Evolutionary conservation across 2,888 invertebrate species (phyloP).

Genomic region (Caenorhabditis angaria): DNA sequence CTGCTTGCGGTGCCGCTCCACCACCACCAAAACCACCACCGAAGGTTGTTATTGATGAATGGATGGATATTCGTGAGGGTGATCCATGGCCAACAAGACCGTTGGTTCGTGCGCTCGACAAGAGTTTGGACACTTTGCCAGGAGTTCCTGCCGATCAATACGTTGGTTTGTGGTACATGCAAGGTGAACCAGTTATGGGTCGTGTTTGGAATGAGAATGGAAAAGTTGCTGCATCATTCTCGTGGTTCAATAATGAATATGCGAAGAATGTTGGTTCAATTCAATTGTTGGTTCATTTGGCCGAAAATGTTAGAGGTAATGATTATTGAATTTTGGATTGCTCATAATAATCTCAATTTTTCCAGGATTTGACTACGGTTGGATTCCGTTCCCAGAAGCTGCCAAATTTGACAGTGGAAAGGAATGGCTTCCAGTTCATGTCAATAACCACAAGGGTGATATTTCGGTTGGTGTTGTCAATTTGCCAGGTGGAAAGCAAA

Average conservation of each 20-base stretch:
- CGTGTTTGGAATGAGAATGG: conserved; percentile 67
- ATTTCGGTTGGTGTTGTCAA: conserved; percentile 60
- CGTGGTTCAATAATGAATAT: conserved; percentile 53
- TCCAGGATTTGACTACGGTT: conserved; percentile 58
- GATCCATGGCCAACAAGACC: conserved; percentile 52
- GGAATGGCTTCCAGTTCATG: conserved; percentile 58
- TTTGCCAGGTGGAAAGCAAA: conserved; percentile 57
- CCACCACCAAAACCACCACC: conserved; percentile 43
- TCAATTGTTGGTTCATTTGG: conserved; percentile 53
- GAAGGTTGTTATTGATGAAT: conserved; percentile 49
- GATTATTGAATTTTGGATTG: no score
- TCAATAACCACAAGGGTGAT: conserved; percentile 61
- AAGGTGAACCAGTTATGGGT: conserved; percentile 68
- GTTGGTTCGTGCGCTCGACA: conserved; percentile 50
- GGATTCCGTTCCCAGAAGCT: conserved; percentile 57
- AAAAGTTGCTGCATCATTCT: conserved; percentile 57
- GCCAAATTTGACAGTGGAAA: conserved; percentile 58
- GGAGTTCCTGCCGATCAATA: conserved; percentile 66
- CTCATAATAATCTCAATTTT: no score
- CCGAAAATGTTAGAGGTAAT: conserved; percentile 52
- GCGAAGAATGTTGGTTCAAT: conserved; percentile 59
- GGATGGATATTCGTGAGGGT: conserved; percentile 58
- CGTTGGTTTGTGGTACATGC: conserved; percentile 68
- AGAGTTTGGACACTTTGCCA: conserved; percentile 61
- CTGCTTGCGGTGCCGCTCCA: conserved; percentile 27